Evolutionary conservation across 2,888 invertebrate genomes (phyloP).

Genomic region (Cryptocephalus moraei): DNA sequence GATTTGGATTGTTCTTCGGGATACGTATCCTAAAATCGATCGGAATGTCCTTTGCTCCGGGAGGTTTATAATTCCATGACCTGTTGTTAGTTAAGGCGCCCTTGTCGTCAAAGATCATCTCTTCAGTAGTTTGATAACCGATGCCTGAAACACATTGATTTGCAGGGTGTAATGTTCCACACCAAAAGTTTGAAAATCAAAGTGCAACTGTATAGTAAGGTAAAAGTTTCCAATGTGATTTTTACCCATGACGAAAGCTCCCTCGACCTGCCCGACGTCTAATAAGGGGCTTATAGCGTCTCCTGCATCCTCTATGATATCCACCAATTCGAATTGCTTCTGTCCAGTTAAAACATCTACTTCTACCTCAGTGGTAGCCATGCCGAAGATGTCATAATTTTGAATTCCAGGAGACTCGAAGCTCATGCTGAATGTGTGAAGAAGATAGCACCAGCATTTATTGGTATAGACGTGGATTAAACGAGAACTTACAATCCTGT

Average conservation of each 20-base stretch:
- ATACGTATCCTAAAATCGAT: conserved; percentile 64
- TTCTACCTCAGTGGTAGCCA: conserved; percentile 58
- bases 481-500: conserved; percentile 24
- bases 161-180: too few species aligned
- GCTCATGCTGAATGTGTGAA: conserved; percentile 22
- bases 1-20: conserved; percentile 53
- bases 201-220: too few species aligned
- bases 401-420: conserved; percentile 46
- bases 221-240: too few species aligned
- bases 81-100: conserved; percentile 63
- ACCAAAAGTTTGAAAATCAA: too few species aligned
- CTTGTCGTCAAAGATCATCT: conserved; percentile 48
- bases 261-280: conserved; percentile 68
- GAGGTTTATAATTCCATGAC: conserved; percentile 75
- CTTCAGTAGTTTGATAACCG: conserved; percentile 64
- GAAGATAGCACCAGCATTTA: too few species aligned
- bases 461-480: too few species aligned
- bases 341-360: conserved; percentile 72
- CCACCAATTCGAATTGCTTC: conserved; percentile 54
- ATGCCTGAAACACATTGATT: conserved; percentile 9
- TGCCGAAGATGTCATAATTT: conserved; percentile 54
- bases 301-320: conserved; percentile 66
- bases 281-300: conserved; percentile 60
- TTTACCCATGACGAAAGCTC: conserved; percentile 50
- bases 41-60: conserved; percentile 69